Conservation (phyloP, 2,113 vertebrate genomes). For the Genyomyrus donnyi region DNA sequence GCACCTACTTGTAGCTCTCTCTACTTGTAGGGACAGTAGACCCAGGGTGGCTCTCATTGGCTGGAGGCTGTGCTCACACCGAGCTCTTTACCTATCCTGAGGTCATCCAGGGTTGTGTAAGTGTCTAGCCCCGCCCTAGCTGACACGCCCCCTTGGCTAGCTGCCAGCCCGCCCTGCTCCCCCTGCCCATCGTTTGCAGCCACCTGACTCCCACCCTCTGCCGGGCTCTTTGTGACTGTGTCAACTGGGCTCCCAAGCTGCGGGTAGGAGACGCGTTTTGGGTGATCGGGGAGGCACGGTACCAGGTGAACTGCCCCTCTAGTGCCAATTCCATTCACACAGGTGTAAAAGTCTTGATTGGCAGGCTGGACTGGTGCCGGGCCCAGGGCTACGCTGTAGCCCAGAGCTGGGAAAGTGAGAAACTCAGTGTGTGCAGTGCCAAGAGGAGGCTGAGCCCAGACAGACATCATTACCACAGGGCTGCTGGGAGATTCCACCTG, state of each 20-base stretch:
- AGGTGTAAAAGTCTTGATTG: slow-evolving; percentile 56
- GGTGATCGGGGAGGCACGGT: slow-evolving; percentile 38
- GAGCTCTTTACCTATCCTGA: not conserved
- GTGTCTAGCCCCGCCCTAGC: not conserved
- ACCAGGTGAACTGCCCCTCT: slow-evolving; percentile 54
- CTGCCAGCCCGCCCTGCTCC: not conserved
- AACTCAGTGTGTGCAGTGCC: slow-evolving; percentile 13
- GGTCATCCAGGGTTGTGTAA: slow-evolving; percentile 19
- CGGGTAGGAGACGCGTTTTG: slow-evolving; percentile 19
- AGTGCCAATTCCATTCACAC: slow-evolving; percentile 49
- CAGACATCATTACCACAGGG: not conserved
- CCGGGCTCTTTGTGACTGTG: not conserved
- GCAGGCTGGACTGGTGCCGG: not conserved
- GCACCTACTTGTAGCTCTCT: not conserved
- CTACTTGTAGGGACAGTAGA: not conserved
- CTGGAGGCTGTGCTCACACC: not conserved
- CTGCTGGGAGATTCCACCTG: not conserved
- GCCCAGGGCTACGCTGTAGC: slow-evolving; percentile 44
- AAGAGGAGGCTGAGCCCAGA: slow-evolving; percentile 17
- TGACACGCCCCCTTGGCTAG: not conserved
- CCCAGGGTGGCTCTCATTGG: not conserved
- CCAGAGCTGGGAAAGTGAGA: slow-evolving; percentile 32
- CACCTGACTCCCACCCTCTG: slow-evolving; percentile 32
- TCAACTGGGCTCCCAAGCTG: not conserved
- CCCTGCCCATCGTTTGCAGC: slow-evolving; percentile 2